Evolutionary conservation across 92 coral and sea anemone species (phyloP), one percentile per base, ranked within the genome.

Genomic region (Epizoanthus stellaris): DNA sequence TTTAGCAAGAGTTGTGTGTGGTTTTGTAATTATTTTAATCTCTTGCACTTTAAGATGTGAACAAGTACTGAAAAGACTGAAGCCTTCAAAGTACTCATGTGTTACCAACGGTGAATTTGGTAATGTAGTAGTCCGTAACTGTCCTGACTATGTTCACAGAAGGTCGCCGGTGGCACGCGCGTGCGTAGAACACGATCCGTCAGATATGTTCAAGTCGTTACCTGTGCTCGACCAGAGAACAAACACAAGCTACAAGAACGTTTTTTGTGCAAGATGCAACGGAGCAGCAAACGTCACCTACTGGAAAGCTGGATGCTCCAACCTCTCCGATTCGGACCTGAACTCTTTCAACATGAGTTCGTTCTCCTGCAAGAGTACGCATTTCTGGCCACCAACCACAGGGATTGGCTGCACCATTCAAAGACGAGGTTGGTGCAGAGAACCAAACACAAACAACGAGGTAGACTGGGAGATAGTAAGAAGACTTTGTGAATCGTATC

Each of bases 161-260:
- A 75, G 67, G 16, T 75, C 80, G 19, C 52, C 5, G 49, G 15
- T 75, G 8, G 80, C 42, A 75, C 67, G 80, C 52, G 49, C 80
- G 11, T 75, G 80, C 66, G 49, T 60, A 57, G 3, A 75, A 13
- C 49, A 45, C 2, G 80, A 75, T 75, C 52, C 67, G 13, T 34
- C 80, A 61, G 80, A 75, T n/a, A 30, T 23, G 11, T 75, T 75
- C 59, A 11, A 57, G 30, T 7, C 9, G 0, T 5, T 75, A 43
- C 80, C 80, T 5, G 80, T 75, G 52, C 38, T 73, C 15, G 80
- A 73, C 43, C 25, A 11, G n/a, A 53, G 5, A 23, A 73, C 80
- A 11, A 73, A 53, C 6, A 57, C 15, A 57, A 57, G 23, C 47
- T 75, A 75, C 80, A 4, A 30, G 52, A 75, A 75, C 17, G 36